These are phyloP conservation scores for Stictonetta naevosa DNA, from an alignment of 2,113 vertebrate genomes.

Conservation along the genomic window DNA sequence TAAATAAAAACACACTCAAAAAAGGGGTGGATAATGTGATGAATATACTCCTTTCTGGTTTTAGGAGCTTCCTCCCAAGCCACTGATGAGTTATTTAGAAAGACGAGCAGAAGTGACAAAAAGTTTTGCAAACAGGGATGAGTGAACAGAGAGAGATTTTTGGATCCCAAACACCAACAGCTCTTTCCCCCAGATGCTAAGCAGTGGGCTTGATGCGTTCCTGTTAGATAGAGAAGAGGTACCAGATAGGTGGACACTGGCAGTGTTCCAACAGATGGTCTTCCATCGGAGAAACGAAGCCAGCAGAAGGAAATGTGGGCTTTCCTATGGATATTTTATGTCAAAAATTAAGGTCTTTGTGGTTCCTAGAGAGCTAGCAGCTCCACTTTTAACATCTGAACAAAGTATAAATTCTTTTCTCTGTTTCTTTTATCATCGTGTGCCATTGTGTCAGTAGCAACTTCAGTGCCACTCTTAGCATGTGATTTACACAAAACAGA, in stretches of 20 bases:
- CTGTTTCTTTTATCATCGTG: neutral
- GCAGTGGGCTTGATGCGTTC: neutral
- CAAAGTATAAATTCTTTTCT: neutral
- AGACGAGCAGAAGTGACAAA: neutral
- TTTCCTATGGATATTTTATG: neutral
- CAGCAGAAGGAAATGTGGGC: neutral
- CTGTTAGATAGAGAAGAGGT: neutral
- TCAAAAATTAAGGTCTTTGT: neutral
- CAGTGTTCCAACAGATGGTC: neutral
- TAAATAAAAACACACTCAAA: neutral
- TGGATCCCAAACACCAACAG: neutral
- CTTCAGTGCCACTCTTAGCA: accelerated
- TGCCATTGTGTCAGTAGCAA: neutral
- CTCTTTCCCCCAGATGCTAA: neutral
- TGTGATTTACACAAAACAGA: neutral
- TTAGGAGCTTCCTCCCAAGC: neutral
- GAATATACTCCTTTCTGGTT: neutral
- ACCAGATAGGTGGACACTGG: neutral
- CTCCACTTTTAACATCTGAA: neutral
- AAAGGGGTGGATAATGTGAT: neutral
- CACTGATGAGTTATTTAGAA: neutral
- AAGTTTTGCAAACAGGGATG: neutral
- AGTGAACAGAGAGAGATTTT: neutral
- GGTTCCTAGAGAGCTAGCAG: neutral
- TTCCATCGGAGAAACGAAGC: neutral